Evolutionary conservation across 92 coral and sea anemone genomes (phyloP), one percentile per base, ranked within the genome.

Genomic region (Isaurus tuberculatus): DNA sequence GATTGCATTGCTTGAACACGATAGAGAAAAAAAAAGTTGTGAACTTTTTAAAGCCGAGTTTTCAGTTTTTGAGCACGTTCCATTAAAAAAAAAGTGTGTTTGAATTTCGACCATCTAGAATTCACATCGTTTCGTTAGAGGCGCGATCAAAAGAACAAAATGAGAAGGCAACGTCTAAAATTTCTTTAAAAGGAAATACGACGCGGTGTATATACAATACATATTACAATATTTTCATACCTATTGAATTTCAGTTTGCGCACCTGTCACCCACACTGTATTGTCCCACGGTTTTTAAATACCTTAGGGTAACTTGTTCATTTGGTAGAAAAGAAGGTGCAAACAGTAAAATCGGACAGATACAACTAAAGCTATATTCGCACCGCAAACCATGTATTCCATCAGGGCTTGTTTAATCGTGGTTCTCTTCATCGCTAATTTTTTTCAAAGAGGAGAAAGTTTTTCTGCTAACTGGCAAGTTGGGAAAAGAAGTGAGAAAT

Each of bases 251-350:
- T 77, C 82, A 25, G 1, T 13, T 34, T 22, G 0, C 16, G 22
- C 82, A 77, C 70, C 70, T 77, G 82, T 58, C 53, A 22, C 69
- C 69, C 20, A 77, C 20, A 31, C 36, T 20, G 51, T 34, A 77
- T 26, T 77, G 44, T 34, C 57, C 14, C 61, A 44, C 27, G 78
- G 60, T 72, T 42, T 72, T n/a, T n/a, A 72, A 42, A 72, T 42
- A 43, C 32, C 55, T 43, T 43, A 46, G 33, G 0, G 4, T 27
- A 9, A 16, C 31, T 26, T 44, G 20, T 23, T 55, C 30, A 36
- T 28, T 72, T 25, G 13, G 22, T 25, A 72, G 60, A 72, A 28
- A 15, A 72, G 23, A 49, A 43, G 14, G 16, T 3, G 0, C 26
- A 29, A 63, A 1, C 2, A 10, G 10, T 29, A 63, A 15, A 13